phyloP scores from a whole-genome alignment of 2,113 vertebrate species.

The Eonycteris spelaea region DNA sequence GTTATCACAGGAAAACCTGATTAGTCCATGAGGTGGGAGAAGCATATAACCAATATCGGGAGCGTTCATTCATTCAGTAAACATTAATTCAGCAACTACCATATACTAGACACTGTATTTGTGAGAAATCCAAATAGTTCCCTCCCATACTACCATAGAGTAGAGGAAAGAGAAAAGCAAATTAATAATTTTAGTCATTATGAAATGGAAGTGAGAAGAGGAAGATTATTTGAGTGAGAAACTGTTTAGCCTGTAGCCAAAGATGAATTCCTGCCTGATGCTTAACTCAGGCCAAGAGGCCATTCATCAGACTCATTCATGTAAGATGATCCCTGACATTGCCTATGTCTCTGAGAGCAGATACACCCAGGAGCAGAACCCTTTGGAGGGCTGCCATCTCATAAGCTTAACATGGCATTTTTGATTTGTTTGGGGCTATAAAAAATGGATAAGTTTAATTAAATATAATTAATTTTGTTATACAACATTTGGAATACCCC shows the following conservation, averaged over 20 bases:
- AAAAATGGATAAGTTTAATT: constrained; percentile 81
- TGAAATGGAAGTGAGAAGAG: background rate
- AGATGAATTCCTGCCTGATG: constrained; percentile 21
- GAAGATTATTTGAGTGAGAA: background rate
- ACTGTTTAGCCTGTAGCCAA: background rate
- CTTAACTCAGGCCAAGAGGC: constrained; percentile 52
- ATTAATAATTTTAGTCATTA: background rate
- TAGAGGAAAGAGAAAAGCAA: background rate
- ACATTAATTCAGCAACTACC: background rate
- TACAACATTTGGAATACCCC: constrained; percentile 66
- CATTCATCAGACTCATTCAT: constrained; percentile 63
- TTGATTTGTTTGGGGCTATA: constrained; percentile 73
- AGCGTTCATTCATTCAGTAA: background rate
- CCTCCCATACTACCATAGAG: background rate
- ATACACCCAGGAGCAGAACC: constrained; percentile 57
- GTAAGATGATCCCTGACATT: constrained; percentile 72
- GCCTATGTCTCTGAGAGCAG: constrained; percentile 41
- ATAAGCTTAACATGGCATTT: constrained; percentile 67
- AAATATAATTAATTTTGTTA: constrained; percentile 81
- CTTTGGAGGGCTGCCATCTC: constrained; percentile 76
- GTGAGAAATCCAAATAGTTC: background rate
- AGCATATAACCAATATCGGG: background rate
- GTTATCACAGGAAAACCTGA: background rate
- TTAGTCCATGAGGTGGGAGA: background rate
- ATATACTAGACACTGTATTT: background rate